Base-by-base conservation (phyloP, 1,140 invertebrate genomes). In the Heliconius eleuchia region DNA sequence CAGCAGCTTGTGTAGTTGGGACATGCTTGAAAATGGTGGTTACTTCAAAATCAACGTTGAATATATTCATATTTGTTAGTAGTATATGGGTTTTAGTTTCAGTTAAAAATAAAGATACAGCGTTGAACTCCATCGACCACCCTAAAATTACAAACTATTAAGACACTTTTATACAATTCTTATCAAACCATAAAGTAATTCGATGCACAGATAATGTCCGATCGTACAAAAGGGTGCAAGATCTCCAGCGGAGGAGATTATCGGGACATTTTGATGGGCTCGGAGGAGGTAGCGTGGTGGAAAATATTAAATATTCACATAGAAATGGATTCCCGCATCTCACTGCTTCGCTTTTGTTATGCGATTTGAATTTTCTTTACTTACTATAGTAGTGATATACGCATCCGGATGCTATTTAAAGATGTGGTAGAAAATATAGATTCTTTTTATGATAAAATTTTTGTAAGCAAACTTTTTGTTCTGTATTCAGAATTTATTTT, bases 231-330 rank as follows among this genome's bases (percentile, higher is more conserved):
- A 77, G 50, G 76, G 50, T 30, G 46, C 18, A 11, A 81, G 83
- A 85, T 87, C 83, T 86, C 84, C 77, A 83, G 73, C 83, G 79
- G 80, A 80, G 66, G 79, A 85, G 86, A 90, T 90, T 89, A 88
- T 87, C 85, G 85, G 82, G 84, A 87, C 83, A 78, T 82, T 85
- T 84, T 85, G 84, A 88, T 88, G 83, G 84, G 82, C 80, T 85
- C 83, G 77, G 84, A 84, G 60, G 87, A 88, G 84, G 87, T 88
- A 84, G 80, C 85, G 87, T 86, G 86, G 85, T 84, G 84, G 75
- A 78, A 86, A 83, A 80, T 86, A 88, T 89, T 88, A 89, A 91
- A 91, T 91, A 91, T 91, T 89, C 86, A 89, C 80, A 74, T 83
- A 71, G 82, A 76, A 85, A 86, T 87, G 85, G 85, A 87, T 86